These are phyloP conservation scores for Campylorhamphus procurvoides DNA, from an alignment of 2,113 vertebrate genomes.

Conservation along the genomic window DNA sequence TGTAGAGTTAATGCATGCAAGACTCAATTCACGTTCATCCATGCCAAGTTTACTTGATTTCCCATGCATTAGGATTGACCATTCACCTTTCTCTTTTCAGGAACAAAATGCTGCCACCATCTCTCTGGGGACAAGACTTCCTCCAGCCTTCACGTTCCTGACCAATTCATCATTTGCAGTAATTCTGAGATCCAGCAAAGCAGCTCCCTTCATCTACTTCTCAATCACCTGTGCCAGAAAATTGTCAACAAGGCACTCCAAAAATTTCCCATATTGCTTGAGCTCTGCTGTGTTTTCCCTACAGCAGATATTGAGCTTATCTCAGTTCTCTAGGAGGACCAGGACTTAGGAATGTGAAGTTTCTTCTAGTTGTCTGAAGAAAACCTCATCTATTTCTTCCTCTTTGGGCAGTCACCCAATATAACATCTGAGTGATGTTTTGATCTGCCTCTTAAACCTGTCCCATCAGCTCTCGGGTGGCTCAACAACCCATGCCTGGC, in stretches of 20 bases:
- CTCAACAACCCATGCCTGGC: neutral
- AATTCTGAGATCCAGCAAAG: neutral
- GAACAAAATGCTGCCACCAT: accelerated
- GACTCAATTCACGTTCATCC: neutral
- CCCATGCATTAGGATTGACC: neutral
- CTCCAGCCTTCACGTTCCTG: neutral
- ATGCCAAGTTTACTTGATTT: neutral
- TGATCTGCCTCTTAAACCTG: neutral
- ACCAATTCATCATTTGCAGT: neutral
- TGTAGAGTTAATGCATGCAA: neutral
- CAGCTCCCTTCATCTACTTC: neutral
- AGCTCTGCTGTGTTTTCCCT: neutral
- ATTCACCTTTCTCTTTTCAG: neutral
- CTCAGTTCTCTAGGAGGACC: neutral
- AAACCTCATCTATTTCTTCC: neutral
- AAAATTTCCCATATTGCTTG: neutral
- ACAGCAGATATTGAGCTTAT: neutral
- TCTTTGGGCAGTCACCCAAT: neutral
- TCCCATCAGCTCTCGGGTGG: neutral
- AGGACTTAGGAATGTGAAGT: neutral
- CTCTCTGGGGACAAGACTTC: neutral
- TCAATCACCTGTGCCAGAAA: neutral
- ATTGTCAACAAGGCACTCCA: neutral
- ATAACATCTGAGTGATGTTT: neutral
- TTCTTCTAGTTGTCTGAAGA: neutral